A percentile compares a stretch with the other conserved stretches of the same genome.
Conservation (phyloP, 2,797 vertebrate species). For the Ispidina picta region DNA sequence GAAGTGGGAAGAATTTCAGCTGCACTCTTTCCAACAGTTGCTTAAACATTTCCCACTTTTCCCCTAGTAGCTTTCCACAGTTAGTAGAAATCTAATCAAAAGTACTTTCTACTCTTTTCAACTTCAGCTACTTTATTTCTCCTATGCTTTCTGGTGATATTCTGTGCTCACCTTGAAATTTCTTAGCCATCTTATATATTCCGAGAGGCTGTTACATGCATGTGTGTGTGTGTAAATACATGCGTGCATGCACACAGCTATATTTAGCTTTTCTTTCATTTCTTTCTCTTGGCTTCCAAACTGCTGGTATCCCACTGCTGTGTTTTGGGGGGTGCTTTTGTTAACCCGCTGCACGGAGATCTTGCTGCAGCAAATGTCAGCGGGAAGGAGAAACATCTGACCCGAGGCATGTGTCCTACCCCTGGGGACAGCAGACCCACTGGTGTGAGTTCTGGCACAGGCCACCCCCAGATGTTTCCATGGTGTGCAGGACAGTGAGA, state of each 20-base stretch:
- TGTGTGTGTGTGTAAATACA: neutral
- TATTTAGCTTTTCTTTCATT: neutral
- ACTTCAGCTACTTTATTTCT: slow-evolving; percentile 42
- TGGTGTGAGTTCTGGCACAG: slow-evolving; percentile 23
- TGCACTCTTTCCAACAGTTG: slow-evolving; percentile 56
- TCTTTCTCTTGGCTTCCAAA: neutral
- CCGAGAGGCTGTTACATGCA: neutral
- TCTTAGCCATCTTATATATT: neutral
- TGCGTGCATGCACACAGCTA: neutral
- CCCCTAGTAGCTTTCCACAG: slow-evolving; percentile 40
- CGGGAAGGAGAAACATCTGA: neutral
- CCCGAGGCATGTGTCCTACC: neutral
- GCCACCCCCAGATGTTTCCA: slow-evolving; percentile 30
- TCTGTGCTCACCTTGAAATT: neutral
- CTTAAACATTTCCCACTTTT: slow-evolving; percentile 67
- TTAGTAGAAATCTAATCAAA: slow-evolving; percentile 28
- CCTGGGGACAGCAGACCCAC: neutral
- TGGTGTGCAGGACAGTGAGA: slow-evolving; percentile 11
- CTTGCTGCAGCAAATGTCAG: neutral
- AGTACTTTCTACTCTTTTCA: slow-evolving; percentile 29
- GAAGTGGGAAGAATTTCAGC: slow-evolving; percentile 71
- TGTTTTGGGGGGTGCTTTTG: neutral
- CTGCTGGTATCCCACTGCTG: neutral
- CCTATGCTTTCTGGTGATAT: slow-evolving; percentile 5
- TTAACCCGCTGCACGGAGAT: neutral